Evolutionary conservation across 2,888 invertebrate genomes (phyloP).

Genomic region (Seira sanloemensis): DNA sequence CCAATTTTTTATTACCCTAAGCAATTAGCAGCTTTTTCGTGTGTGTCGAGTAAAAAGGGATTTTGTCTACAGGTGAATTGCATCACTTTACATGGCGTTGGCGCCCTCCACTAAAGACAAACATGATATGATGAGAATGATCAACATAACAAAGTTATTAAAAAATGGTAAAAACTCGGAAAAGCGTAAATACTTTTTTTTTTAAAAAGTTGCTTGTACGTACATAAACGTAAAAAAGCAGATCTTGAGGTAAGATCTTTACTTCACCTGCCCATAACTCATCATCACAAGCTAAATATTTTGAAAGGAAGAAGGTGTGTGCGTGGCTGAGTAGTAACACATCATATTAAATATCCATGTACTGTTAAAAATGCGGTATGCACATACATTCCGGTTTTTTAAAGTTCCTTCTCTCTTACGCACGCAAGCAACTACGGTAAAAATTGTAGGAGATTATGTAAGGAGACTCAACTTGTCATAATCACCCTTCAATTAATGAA

Average conservation of each 20-base stretch:
- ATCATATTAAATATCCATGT: constrained; percentile 21
- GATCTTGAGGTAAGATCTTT: not conserved
- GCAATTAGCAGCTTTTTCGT: constrained; percentile 47
- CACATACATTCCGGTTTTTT: constrained; percentile 39
- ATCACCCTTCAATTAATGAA: constrained; percentile 13
- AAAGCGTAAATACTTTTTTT: constrained; percentile 3
- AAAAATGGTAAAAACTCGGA: not conserved
- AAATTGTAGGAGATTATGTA: not conserved
- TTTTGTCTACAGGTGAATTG: not conserved
- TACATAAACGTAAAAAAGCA: not conserved
- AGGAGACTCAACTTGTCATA: not conserved
- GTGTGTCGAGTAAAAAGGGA: constrained; percentile 30
- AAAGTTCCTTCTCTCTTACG: constrained; percentile 17
- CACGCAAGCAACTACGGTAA: constrained; percentile 31
- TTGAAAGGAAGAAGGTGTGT: constrained; percentile 46
- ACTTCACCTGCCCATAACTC: constrained; percentile 5
- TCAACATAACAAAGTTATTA: constrained; percentile 37
- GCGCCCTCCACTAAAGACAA: not conserved
- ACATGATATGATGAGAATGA: not conserved
- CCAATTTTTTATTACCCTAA: constrained; percentile 41
- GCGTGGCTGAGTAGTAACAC: constrained; percentile 23
- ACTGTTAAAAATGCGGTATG: constrained; percentile 34
- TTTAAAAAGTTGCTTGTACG: not conserved
- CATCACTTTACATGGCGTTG: not conserved
- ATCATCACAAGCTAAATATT: constrained; percentile 4